A percentile compares a stretch with the other conserved stretches of the same genome.
Evolutionary conservation across 2,888 invertebrate genomes (phyloP).

Genomic region (Clusia tigrina): DNA sequence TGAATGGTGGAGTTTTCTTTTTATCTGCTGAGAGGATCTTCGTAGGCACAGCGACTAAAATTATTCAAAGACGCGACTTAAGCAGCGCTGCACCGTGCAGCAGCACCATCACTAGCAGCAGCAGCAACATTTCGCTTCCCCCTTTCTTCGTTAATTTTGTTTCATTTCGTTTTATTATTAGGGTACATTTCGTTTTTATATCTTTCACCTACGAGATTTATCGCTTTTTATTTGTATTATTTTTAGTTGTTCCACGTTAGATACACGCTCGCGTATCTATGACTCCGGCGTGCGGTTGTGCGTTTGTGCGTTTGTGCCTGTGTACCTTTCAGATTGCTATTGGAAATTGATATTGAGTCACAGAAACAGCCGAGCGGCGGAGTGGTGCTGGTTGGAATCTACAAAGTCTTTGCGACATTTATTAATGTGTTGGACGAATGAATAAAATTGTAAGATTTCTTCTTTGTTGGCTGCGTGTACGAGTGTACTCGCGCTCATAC

Average conservation of each 20-base stretch:
- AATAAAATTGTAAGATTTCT: conserved; percentile 27
- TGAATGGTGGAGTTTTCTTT: conserved; percentile 20
- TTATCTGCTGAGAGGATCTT: conserved; percentile 23
- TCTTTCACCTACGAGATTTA: conserved; percentile 60
- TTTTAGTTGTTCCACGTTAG: conserved; percentile 48
- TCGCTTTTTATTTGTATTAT: conserved; percentile 57
- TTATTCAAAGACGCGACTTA: conserved; percentile 48
- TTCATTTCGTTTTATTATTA: conserved; percentile 31
- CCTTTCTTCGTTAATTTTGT: conserved; percentile 14
- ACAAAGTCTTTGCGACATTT: conserved; percentile 26
- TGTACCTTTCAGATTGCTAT: conserved; percentile 9
- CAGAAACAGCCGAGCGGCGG: conserved; percentile 9
- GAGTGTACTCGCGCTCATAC: too few species aligned
- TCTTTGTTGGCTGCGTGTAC: not conserved
- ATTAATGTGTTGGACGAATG: conserved; percentile 33
- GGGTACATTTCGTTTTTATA: conserved; percentile 38
- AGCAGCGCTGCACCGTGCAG: conserved; percentile 29
- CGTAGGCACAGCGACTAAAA: conserved; percentile 43
- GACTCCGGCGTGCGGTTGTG: not conserved
- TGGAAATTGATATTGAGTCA: conserved; percentile 23
- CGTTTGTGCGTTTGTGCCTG: not conserved
- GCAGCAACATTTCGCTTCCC: conserved; percentile 12
- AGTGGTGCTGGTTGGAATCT: not conserved
- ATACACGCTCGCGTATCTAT: conserved; percentile 6
- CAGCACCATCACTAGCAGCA: conserved; percentile 36